phyloP scores from a whole-genome alignment of 2,797 vertebrate species.

The Sebastes oblongus region DNA sequence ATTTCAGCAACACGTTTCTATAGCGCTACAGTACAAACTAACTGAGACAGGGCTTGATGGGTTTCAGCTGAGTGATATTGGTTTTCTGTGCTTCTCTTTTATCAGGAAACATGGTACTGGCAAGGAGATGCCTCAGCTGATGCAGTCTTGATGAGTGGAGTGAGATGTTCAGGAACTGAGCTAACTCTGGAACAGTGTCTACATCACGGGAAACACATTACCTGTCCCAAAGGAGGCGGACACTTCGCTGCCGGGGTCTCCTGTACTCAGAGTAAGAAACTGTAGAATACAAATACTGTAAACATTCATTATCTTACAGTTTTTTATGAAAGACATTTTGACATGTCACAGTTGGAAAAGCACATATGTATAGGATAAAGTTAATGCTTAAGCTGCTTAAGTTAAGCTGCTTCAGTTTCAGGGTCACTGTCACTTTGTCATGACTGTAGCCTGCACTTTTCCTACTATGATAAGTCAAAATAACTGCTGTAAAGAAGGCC shows the following conservation, averaged over 20 bases:
- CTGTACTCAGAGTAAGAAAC: slow-evolving; percentile 90
- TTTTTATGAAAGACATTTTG: not conserved
- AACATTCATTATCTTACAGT: not conserved
- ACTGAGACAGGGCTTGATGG: not conserved
- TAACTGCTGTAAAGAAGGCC: not conserved
- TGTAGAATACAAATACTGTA: not conserved
- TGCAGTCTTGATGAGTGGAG: slow-evolving; percentile 90
- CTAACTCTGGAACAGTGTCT: slow-evolving; percentile 92
- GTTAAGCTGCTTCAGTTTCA: not conserved
- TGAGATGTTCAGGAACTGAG: slow-evolving; percentile 96
- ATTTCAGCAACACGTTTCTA: no score
- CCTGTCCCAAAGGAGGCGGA: slow-evolving; percentile 87
- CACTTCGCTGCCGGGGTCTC: slow-evolving; percentile 90
- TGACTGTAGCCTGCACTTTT: not conserved
- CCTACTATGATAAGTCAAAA: not conserved
- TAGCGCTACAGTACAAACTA: not conserved
- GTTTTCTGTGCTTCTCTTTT: slow-evolving; percentile 15
- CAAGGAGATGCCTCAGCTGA: slow-evolving; percentile 80
- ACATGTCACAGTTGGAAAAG: not conserved
- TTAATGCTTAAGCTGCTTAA: not conserved
- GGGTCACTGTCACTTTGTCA: not conserved
- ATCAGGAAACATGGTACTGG: slow-evolving; percentile 97
- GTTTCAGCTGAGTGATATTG: not conserved
- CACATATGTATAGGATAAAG: not conserved
- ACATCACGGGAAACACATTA: slow-evolving; percentile 85